Evolutionary conservation across 2,797 vertebrate genomes (phyloP), one percentile per base, ranked within the genome.

Genomic region (Menidia menidia): DNA sequence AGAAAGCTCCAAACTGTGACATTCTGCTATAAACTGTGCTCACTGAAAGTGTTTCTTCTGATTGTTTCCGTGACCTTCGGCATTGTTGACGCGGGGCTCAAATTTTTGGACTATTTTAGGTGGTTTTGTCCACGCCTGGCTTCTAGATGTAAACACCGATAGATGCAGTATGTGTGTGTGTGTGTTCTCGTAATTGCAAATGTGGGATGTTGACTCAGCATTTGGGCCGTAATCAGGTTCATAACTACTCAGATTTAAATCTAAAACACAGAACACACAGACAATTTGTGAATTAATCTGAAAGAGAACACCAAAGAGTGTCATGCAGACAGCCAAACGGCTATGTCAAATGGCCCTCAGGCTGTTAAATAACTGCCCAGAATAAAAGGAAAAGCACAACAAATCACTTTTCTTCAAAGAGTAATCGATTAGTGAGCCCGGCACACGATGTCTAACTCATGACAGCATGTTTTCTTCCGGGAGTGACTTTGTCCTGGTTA

Each of bases 111-210:
- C 64, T 25, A 7, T 52, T 59, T 62, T 47, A 66, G 54, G 60
- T 64, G 68, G 60, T 10, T 10, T 39, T 69, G 70, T 58, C 56
- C n/a, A 13, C 65, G 66, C 56, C 59, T 75, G 77, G 75, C 55
- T 43, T 19, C 14, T 60, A 59, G 63, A 72, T 67, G 78, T 71
- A 84, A 83, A 81, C 63, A 81, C 68, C 73, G 62, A 75, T 63
- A 25, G 25, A 25, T 25, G 25, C 25, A 7, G 35, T 39, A 5
- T 39, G 10, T 39, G 10, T 10, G 62, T 60, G 60, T 41, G 41
- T 47, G 59, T 32, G 64, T 56, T n/a, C 25, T 63, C 42, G 79
- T 92, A 90, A 92, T 89, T 89, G 81, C 84, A 90, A 87, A 83
- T 57, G 60, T 77, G 78, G 82, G 88, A 80, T 85, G 85, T 82